These are phyloP conservation scores for Lasioglossum malachurum DNA, from an alignment of 2,888 invertebrate genomes.

Conservation along the genomic window DNA sequence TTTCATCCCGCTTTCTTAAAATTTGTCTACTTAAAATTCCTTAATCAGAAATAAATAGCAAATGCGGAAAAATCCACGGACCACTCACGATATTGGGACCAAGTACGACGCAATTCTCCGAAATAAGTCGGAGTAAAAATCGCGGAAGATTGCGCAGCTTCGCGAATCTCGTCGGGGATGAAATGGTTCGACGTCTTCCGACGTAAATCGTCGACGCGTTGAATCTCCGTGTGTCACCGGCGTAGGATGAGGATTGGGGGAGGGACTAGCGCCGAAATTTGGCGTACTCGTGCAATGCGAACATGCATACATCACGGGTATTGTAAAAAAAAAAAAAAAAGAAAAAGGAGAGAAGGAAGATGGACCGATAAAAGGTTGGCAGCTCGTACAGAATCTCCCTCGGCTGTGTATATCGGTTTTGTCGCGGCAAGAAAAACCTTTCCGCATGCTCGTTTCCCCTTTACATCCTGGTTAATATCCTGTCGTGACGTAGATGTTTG, in stretches of 20 bases:
- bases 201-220: slow-evolving; percentile 40
- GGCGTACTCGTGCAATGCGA: slow-evolving; percentile 19
- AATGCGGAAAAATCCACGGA: background rate
- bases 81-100: background rate
- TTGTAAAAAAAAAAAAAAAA: background rate
- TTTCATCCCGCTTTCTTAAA: too few relatives aligned
- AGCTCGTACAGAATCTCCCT: slow-evolving; percentile 43
- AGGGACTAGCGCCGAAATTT: slow-evolving; percentile 21
- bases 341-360: background rate
- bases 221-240: slow-evolving; percentile 27
- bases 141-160: background rate
- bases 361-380: slow-evolving; percentile 50
- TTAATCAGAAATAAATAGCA: background rate
- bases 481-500: slow-evolving; percentile 47
- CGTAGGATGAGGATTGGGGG: background rate
- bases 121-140: background rate
- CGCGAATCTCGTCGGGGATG: background rate
- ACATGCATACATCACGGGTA: slow-evolving; percentile 6
- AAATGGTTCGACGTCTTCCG: slow-evolving; percentile 20
- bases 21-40: too few relatives aligned
- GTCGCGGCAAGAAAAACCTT: slow-evolving; percentile 53
- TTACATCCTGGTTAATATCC: slow-evolving; percentile 54
- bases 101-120: background rate
- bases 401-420: slow-evolving; percentile 38
- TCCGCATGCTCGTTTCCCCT: slow-evolving; percentile 52